These are phyloP conservation scores for Cloeon dipterum DNA, from an alignment of 2,888 invertebrate genomes.

Conservation along the genomic window DNA sequence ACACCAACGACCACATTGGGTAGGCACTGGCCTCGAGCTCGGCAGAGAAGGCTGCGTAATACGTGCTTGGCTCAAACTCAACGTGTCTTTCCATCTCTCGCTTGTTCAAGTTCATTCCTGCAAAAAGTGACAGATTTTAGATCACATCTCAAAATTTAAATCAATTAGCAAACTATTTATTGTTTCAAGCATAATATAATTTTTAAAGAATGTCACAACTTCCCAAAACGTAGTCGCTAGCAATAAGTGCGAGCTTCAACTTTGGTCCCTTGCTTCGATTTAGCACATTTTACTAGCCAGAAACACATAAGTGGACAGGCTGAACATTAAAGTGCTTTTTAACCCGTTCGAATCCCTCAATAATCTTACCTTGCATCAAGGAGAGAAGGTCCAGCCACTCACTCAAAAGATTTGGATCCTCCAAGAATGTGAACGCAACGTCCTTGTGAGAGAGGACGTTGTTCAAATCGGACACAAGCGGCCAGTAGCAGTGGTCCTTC, in stretches of 20 bases:
- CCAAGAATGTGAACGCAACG: conserved; percentile 73
- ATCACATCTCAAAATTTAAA: too few relatives aligned
- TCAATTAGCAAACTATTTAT: too few relatives aligned
- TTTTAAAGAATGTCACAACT: too few relatives aligned
- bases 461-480: conserved; percentile 86
- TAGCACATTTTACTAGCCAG: too few relatives aligned
- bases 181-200: too few relatives aligned
- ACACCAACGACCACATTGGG: conserved; percentile 93
- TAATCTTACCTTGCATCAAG: conserved; percentile 74
- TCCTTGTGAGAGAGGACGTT: conserved; percentile 85
- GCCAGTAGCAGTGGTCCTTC: conserved; percentile 98
- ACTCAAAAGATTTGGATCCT: conserved; percentile 67
- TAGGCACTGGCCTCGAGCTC: conserved; percentile 92
- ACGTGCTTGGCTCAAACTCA: conserved; percentile 91
- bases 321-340: too few relatives aligned
- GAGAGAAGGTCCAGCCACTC: conserved; percentile 92
- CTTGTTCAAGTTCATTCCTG: conserved; percentile 92
- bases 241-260: too few relatives aligned
- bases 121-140: too few relatives aligned
- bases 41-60: conserved; percentile 93
- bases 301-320: too few relatives aligned
- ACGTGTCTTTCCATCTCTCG: conserved; percentile 77
- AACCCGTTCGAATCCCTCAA: background rate
- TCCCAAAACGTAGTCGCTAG: too few relatives aligned
- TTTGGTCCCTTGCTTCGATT: too few relatives aligned